A percentile compares a stretch with the other conserved stretches of the same genome.
Conservation (phyloP, 2,888 invertebrate genomes). For the Spatulosminthurus flaviceps region DNA sequence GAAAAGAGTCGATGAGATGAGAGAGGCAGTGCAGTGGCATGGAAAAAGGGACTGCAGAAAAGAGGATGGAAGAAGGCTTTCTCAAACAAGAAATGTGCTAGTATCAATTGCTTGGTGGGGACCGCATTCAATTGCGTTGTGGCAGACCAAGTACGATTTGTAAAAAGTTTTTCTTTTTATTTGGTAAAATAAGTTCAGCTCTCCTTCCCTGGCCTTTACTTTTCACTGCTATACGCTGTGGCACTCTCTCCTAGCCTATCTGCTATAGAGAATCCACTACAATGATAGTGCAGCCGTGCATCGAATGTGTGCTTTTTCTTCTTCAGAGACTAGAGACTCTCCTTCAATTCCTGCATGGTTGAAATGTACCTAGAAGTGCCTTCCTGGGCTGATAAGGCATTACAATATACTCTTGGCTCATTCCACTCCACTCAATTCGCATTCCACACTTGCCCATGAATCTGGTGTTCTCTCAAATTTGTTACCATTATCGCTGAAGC, state of each 20-base stretch:
- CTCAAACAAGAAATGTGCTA: not conserved
- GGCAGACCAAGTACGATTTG: conserved; percentile 14
- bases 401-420: too few relatives aligned
- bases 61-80: not conserved
- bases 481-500: too few relatives aligned
- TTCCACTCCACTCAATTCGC: too few relatives aligned
- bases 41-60: not conserved
- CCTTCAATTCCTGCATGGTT: not conserved
- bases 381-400: too few relatives aligned
- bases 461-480: too few relatives aligned
- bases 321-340: not conserved
- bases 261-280: too few relatives aligned
- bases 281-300: too few relatives aligned
- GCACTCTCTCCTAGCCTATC: not conserved
- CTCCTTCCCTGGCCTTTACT: not conserved
- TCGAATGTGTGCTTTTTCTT: not conserved
- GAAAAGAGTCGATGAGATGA: not conserved
- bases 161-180: not conserved
- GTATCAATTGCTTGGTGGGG: conserved; percentile 6
- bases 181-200: too few relatives aligned
- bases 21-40: not conserved
- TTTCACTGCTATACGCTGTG: not conserved
- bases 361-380: too few relatives aligned
- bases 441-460: too few relatives aligned
- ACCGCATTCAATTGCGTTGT: conserved; percentile 23